These are phyloP conservation scores for Otis tarda DNA, from an alignment of 2,113 vertebrate species.

Conservation along the genomic window DNA sequence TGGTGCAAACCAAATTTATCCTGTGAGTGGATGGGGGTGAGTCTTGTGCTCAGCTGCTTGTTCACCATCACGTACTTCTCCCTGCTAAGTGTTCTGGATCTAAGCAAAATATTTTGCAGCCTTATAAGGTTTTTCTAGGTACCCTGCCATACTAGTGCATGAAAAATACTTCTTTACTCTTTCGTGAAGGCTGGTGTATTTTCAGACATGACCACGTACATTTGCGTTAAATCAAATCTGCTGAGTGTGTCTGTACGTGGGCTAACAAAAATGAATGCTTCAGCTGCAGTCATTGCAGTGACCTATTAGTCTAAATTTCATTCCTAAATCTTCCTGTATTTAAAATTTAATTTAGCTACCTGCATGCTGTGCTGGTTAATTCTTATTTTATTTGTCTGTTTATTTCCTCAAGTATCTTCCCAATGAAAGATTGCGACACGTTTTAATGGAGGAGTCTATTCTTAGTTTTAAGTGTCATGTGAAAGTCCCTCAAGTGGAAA, in stretches of 20 bases:
- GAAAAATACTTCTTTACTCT: background rate
- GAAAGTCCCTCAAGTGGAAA: background rate
- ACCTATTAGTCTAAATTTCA: slow-evolving; percentile 47
- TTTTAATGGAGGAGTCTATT: background rate
- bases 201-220: background rate
- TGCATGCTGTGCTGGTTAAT: background rate
- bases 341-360: slow-evolving; percentile 39
- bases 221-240: slow-evolving; percentile 39
- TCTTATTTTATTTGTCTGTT: background rate
- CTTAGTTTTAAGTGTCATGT: background rate
- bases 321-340: slow-evolving; percentile 43
- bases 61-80: fast-evolving
- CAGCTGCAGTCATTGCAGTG: slow-evolving; percentile 20
- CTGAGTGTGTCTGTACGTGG: slow-evolving; percentile 40
- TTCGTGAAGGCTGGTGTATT: slow-evolving; percentile 22
- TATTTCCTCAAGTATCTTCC: background rate
- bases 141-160: background rate
- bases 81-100: background rate
- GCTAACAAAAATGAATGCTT: slow-evolving; percentile 32
- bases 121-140: background rate
- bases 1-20: background rate
- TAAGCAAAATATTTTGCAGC: background rate
- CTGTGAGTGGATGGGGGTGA: too few relatives aligned
- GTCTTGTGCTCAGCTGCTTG: background rate
- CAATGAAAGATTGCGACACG: background rate